Evolutionary conservation across 2,113 vertebrate species (phyloP).

Genomic region (Sterrhoptilus dennistouni): DNA sequence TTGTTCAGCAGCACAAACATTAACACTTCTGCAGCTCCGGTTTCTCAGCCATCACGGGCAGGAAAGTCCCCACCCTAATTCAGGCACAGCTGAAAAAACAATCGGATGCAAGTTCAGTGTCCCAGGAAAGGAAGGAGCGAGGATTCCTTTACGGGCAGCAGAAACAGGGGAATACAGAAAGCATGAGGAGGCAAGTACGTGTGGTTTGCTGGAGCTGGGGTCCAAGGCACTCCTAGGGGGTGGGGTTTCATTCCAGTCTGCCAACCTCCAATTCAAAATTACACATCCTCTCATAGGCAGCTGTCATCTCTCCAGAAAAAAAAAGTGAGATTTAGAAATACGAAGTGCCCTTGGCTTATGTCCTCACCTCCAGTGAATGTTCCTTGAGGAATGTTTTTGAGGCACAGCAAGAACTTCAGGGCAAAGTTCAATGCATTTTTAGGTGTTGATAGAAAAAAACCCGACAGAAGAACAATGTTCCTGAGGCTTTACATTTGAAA

Average conservation of each 20-base stretch:
- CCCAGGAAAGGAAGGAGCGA: neutral
- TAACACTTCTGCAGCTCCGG: neutral
- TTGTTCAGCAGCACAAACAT: neutral
- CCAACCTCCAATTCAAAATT: neutral
- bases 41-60: fast-evolving
- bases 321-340: neutral
- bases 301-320: neutral
- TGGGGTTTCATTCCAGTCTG: neutral
- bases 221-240: neutral
- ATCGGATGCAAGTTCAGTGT: neutral
- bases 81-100: neutral
- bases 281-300: neutral
- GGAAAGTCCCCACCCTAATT: neutral
- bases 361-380: neutral
- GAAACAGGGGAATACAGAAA: neutral
- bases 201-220: fast-evolving
- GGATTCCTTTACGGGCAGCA: neutral
- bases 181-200: neutral
- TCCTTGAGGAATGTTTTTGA: neutral
- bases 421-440: neutral
- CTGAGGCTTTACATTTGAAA: neutral
- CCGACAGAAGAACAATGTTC: neutral
- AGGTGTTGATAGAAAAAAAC: neutral
- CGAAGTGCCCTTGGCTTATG: fast-evolving
- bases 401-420: neutral